Percentiles rank a stretch among this genome's conserved stretches.
Evolutionary conservation across 2,888 invertebrate genomes (phyloP).

Genomic region (Dryobotodes eremita): DNA sequence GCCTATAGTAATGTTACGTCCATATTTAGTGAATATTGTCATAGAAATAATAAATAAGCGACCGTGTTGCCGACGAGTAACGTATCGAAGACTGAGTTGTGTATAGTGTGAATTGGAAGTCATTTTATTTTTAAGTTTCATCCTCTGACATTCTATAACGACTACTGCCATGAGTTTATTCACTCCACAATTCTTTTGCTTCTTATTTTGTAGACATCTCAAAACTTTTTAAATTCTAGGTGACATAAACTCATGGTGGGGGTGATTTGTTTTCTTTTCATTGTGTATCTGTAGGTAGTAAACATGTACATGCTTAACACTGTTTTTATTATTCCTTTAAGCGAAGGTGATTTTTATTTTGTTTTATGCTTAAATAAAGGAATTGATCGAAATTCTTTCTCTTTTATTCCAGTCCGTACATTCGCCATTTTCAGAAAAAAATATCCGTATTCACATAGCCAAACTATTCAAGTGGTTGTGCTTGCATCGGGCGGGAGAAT

Average conservation of each 20-base stretch:
- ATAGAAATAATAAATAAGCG: conserved; percentile 62
- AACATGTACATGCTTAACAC: conserved; percentile 61
- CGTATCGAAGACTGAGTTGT: conserved; percentile 81
- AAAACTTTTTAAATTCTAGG: conserved; percentile 41
- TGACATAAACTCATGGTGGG: conserved; percentile 56
- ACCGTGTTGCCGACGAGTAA: conserved; percentile 69
- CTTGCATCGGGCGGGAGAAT: not conserved
- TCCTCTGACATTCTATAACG: conserved; percentile 57
- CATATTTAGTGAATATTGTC: conserved; percentile 66
- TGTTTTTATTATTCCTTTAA: conserved; percentile 69
- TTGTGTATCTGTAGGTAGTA: conserved; percentile 54
- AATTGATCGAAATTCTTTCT: conserved; percentile 67
- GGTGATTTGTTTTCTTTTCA: conserved; percentile 49
- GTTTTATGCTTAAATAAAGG: conserved; percentile 83
- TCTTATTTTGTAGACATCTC: conserved; percentile 41
- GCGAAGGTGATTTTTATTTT: conserved; percentile 74
- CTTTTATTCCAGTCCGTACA: conserved; percentile 20
- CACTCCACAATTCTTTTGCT: conserved; percentile 33
- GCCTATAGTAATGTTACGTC: conserved; percentile 70
- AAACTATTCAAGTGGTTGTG: not conserved
- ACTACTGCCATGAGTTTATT: conserved; percentile 51
- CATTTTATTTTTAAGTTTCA: conserved; percentile 70
- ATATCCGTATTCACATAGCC: not conserved
- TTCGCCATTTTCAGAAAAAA: not conserved
- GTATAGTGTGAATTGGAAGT: conserved; percentile 75